A percentile compares a stretch with the other conserved stretches of the same genome.
Evolutionary conservation across 2,797 vertebrate species (phyloP).

Genomic region (Scolopax rusticola): DNA sequence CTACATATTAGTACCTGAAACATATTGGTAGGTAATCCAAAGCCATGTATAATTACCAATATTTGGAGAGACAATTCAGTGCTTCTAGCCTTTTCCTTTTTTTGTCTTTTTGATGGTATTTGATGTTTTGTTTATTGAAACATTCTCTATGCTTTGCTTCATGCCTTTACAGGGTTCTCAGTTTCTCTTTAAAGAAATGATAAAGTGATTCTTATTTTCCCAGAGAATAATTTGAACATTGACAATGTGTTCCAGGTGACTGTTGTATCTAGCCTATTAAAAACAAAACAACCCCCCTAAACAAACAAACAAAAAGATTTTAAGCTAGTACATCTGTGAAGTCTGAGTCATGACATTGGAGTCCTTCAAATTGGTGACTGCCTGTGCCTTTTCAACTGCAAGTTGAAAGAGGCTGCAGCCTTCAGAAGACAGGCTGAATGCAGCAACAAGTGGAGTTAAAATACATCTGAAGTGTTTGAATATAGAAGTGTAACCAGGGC

Average conservation of each 20-base stretch:
- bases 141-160: background rate
- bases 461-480: background rate
- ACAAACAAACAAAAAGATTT: background rate
- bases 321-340: background rate
- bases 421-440: background rate
- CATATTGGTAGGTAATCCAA: background rate
- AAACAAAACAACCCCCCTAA: no score
- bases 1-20: rapidly evolving
- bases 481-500: background rate
- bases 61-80: rapidly evolving
- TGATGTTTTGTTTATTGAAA: background rate
- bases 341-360: rapidly evolving
- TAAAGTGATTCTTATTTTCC: background rate
- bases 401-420: background rate
- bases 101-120: background rate
- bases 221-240: background rate
- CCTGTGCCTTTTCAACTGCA: background rate
- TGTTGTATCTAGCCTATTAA: no score
- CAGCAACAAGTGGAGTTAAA: background rate
- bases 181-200: background rate
- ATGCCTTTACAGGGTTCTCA: background rate
- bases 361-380: rapidly evolving
- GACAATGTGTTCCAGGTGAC: rapidly evolving
- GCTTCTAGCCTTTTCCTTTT: no score
- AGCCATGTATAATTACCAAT: rapidly evolving